Evolutionary conservation across 2,113 vertebrate species (phyloP).

Genomic region (Eidolon helvum): DNA sequence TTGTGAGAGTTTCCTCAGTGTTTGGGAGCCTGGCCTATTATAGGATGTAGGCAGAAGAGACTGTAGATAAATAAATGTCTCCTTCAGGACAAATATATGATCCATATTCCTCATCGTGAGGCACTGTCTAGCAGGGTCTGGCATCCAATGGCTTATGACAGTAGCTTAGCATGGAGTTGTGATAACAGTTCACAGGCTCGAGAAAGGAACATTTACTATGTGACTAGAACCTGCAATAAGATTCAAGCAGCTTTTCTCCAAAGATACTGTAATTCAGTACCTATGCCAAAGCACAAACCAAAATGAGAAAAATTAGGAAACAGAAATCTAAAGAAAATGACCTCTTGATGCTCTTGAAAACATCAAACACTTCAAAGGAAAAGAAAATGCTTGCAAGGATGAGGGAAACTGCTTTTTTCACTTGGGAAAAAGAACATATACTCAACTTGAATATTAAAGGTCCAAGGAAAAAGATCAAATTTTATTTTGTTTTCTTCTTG

Average conservation of each 20-base stretch:
- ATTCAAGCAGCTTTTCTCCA: not conserved
- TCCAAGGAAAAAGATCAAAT: not conserved
- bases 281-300: constrained; percentile 28
- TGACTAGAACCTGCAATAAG: constrained; percentile 34
- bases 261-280: not conserved
- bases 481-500: not conserved
- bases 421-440: not conserved
- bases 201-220: constrained; percentile 33
- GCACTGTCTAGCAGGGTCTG: not conserved
- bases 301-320: constrained; percentile 45
- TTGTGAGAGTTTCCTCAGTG: constrained; percentile 1
- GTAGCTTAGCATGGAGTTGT: not conserved
- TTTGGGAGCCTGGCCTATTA: constrained; percentile 14
- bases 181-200: constrained; percentile 9
- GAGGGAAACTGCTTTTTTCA: not conserved
- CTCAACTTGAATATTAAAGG: constrained; percentile 12
- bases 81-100: not conserved
- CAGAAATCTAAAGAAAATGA: constrained; percentile 42
- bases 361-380: constrained; percentile 52
- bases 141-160: constrained; percentile 1
- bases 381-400: not conserved
- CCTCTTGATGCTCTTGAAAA: not conserved
- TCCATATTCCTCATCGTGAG: not conserved
- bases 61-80: constrained; percentile 53
- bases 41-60: not conserved